A percentile compares a stretch with the other conserved stretches of the same genome.
Evolutionary conservation across 2,888 invertebrate genomes (phyloP).

Genomic region (Lacanobia oleracea): DNA sequence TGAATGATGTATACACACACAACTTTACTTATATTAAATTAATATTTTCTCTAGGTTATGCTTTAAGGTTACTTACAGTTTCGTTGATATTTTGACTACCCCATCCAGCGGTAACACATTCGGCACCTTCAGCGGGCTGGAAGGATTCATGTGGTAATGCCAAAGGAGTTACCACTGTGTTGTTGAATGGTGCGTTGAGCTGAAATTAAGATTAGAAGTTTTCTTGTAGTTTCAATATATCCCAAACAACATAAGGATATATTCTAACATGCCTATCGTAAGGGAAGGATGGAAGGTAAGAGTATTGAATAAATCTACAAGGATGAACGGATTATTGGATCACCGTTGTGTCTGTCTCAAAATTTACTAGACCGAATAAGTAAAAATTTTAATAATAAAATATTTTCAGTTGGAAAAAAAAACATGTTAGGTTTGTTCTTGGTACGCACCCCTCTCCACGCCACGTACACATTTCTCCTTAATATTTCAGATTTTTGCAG

Average conservation of each 20-base stretch:
- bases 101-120: conserved; percentile 43
- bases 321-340: too few species aligned
- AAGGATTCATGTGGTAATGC: conserved; percentile 17
- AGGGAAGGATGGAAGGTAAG: too few species aligned
- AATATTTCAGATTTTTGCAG: background rate
- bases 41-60: background rate
- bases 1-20: background rate
- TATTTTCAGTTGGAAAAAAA: too few species aligned
- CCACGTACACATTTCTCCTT: background rate
- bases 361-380: too few species aligned
- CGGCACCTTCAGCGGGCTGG: conserved; percentile 6
- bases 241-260: background rate
- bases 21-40: background rate
- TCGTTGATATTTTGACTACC: background rate
- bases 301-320: too few species aligned
- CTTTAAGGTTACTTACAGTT: conserved; percentile 15
- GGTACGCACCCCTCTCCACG: background rate
- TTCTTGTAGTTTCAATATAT: too few species aligned
- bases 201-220: conserved; percentile 14
- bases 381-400: too few species aligned
- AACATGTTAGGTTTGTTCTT: background rate
- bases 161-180: conserved; percentile 16
- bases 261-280: background rate
- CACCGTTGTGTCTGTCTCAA: too few species aligned
- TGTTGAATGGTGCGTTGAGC: conserved; percentile 33